Percentiles rank a stretch among this genome's conserved stretches.
phyloP scores from a whole-genome alignment of 1,140 invertebrate species.

The Fopius arisanus region DNA sequence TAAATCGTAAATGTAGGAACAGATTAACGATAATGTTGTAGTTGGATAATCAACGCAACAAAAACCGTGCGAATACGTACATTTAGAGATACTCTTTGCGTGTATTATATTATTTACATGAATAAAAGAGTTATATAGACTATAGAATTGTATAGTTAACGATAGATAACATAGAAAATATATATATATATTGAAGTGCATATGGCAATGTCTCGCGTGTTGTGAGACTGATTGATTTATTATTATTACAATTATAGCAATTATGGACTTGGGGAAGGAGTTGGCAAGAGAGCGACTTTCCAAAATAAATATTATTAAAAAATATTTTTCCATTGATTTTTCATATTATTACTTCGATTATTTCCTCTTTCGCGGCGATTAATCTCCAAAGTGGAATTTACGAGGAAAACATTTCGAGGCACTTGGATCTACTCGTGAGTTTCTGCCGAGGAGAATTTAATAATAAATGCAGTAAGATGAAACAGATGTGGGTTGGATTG shows the following conservation, averaged over 20 bases:
- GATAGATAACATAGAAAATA: slow-evolving; percentile 11
- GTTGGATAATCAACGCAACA: background rate
- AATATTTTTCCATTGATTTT: background rate
- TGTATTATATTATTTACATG: slow-evolving; percentile 21
- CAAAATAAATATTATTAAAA: slow-evolving; percentile 13
- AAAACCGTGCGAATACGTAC: background rate
- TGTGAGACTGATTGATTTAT: slow-evolving; percentile 18
- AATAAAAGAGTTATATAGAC: slow-evolving; percentile 16
- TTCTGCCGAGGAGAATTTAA: slow-evolving; percentile 3
- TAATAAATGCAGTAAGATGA: slow-evolving; percentile 19
- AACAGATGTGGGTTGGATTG: slow-evolving; percentile 10
- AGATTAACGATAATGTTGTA: background rate
- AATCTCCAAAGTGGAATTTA: background rate
- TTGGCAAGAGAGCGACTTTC: background rate
- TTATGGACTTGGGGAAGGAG: background rate
- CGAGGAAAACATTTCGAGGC: background rate
- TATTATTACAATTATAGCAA: background rate
- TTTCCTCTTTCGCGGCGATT: background rate
- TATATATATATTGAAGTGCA: slow-evolving; percentile 23
- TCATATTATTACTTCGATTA: background rate
- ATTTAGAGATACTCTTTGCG: slow-evolving; percentile 12
- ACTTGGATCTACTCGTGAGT: background rate
- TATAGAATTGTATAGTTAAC: slow-evolving; percentile 12
- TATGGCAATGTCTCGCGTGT: slow-evolving; percentile 16
- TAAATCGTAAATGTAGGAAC: background rate